Evolutionary conservation across 1,140 invertebrate genomes (phyloP), one percentile per base, ranked within the genome.

Genomic region (Hyles vespertilio): DNA sequence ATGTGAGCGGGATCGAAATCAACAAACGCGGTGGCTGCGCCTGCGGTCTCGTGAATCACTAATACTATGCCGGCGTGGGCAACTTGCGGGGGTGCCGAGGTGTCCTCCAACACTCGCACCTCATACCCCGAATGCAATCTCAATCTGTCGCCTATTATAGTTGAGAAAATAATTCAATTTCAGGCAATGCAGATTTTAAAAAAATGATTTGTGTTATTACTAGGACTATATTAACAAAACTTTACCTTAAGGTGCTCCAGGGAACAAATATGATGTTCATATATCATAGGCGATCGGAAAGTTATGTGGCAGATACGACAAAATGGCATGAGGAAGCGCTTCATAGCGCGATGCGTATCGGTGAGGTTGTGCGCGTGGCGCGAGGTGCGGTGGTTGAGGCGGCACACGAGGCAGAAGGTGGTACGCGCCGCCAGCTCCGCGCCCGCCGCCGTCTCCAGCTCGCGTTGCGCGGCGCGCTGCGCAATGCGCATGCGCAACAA

Each of bases 251-350:
- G 92, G 72, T 96, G 95, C 66, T 94, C 93, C 58, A 95, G 80
- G 1, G 94, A 94, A 73, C 94, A 95, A 46, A 94, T 91, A 81
- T 96, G 95, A 61, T 93, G 94, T 74, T 96, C 94, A 78, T 94
- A 96, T 3, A 94, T 88, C 94, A 95, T 96, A 6, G 94, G 94
- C 59, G 94, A 94, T 56, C 94, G 93, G 82, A 95, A 95, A 10
- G 92, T 92, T 55, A 94, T 84, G 32, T 92, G 92, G 78, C 93
- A 94, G 44, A 93, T 89, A 65, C 93, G 92, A 69, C 95, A 96
- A 72, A 92, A 94, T 0, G 94, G 94, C 87, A 94, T 93, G n/a
- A 96, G 84, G 81, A 96, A 95, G 70, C 94, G 92, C 77, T 94
- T 95, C 90, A 96, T 95, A 67, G 93, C 93, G 75, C 94, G 91